Percentiles rank a stretch among this genome's conserved stretches.
These are phyloP conservation scores for Stenodema calcarata DNA, from an alignment of 2,888 invertebrate genomes.

Conservation along the genomic window DNA sequence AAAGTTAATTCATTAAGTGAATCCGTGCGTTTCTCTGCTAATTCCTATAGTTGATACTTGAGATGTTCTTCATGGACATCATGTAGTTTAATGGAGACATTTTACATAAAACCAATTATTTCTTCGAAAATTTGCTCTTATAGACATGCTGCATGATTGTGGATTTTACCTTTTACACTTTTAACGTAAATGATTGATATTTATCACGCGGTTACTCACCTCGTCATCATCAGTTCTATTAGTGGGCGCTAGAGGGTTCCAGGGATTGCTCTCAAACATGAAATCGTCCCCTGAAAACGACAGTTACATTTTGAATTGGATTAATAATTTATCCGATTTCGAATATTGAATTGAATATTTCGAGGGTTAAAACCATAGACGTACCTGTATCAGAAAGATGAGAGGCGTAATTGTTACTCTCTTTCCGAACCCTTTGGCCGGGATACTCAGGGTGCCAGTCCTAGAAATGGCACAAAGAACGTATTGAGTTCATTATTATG, in stretches of 20 bases:
- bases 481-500: no score
- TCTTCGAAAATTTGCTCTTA: no score
- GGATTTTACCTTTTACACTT: no score
- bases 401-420: constrained; percentile 56
- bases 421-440: constrained; percentile 54
- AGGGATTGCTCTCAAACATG: constrained; percentile 54
- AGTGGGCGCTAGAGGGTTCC: constrained; percentile 51
- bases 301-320: neutral
- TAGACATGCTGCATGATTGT: no score
- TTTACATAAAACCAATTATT: no score
- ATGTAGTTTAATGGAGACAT: no score
- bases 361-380: neutral
- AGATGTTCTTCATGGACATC: no score
- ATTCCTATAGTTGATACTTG: no score
- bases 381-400: constrained; percentile 55
- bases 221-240: constrained; percentile 56
- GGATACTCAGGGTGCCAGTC: constrained; percentile 55
- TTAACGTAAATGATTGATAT: no score
- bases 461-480: constrained; percentile 33
- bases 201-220: constrained; percentile 50
- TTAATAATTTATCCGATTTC: neutral
- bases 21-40: no score
- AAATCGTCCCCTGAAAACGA: constrained; percentile 53
- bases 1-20: no score
- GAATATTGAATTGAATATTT: neutral